phyloP scores from a whole-genome alignment of 2,797 vertebrate genomes.

The Etheostoma nigrum region DNA sequence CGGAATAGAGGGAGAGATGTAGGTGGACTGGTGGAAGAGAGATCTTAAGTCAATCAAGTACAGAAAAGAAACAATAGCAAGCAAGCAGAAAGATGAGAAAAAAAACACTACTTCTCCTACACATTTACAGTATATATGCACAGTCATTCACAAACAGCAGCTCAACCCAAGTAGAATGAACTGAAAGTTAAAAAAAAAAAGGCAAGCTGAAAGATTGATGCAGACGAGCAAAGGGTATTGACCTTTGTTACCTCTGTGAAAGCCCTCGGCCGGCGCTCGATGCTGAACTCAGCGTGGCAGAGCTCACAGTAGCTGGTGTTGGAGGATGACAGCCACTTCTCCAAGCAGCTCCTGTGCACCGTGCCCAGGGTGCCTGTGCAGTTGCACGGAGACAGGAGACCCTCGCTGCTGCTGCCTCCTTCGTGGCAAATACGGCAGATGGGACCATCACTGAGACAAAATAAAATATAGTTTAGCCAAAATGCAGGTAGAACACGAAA shows the following conservation, averaged over 20 bases:
- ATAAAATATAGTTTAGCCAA: not conserved
- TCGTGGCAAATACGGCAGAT: conserved; percentile 98
- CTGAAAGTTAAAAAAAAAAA: not conserved
- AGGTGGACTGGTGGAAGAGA: not conserved
- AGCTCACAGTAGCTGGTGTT: conserved; percentile 99
- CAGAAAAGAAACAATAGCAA: conserved; percentile 1
- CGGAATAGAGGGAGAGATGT: not conserved
- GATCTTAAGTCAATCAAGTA: conserved; percentile 1
- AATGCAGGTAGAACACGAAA: not conserved
- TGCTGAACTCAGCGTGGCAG: conserved; percentile 95
- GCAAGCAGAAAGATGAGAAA: conserved; percentile 24
- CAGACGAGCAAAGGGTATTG: conserved; percentile 60
- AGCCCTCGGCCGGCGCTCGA: conserved; percentile 92
- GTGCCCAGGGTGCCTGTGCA: conserved; percentile 94
- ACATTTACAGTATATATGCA: too few species aligned
- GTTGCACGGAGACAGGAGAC: conserved; percentile 92
- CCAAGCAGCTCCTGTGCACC: conserved; percentile 97
- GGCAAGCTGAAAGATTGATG: conserved; percentile 25
- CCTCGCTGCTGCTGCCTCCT: conserved; percentile 89
- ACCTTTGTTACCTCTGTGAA: conserved; percentile 92
- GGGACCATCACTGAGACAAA: conserved; percentile 89
- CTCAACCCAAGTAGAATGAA: not conserved
- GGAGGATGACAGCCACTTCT: conserved; percentile 96
- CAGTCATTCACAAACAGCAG: conserved; percentile 1
- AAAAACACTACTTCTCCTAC: not conserved